Conservation (phyloP, 1,140 invertebrate genomes). For the Ostrea edulis region DNA sequence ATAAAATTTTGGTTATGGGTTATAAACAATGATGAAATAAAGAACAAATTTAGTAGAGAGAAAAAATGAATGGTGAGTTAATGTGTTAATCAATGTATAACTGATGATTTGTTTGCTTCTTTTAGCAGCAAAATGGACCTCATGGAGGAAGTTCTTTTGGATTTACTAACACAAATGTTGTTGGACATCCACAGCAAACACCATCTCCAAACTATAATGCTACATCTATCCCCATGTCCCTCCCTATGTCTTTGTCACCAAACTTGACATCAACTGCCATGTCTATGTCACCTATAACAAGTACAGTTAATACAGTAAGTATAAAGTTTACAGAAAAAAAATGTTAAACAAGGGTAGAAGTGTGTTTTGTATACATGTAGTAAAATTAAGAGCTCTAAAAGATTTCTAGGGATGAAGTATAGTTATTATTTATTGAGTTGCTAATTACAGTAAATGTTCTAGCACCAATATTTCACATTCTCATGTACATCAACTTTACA, state of each 20-base stretch:
- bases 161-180: conserved; percentile 56
- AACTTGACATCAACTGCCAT: conserved; percentile 49
- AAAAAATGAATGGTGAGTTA: conserved; percentile 47
- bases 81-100: not conserved
- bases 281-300: conserved; percentile 45
- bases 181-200: conserved; percentile 55
- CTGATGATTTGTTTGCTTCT: conserved; percentile 21
- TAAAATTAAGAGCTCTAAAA: no score
- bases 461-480: not conserved
- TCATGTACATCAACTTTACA: not conserved
- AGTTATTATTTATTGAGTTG: not conserved
- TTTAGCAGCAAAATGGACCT: conserved; percentile 64
- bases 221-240: conserved; percentile 43
- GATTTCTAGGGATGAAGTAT: no score
- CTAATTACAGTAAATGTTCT: not conserved
- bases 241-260: conserved; percentile 42
- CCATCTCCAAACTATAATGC: conserved; percentile 49
- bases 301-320: conserved; percentile 50
- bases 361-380: no score
- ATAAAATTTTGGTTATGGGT: no score
- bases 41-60: not conserved
- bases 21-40: no score
- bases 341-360: not conserved
- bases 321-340: not conserved
- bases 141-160: conserved; percentile 59